These are phyloP conservation scores for Leucophenga maculata DNA, from an alignment of 2,888 invertebrate genomes.

Conservation along the genomic window DNA sequence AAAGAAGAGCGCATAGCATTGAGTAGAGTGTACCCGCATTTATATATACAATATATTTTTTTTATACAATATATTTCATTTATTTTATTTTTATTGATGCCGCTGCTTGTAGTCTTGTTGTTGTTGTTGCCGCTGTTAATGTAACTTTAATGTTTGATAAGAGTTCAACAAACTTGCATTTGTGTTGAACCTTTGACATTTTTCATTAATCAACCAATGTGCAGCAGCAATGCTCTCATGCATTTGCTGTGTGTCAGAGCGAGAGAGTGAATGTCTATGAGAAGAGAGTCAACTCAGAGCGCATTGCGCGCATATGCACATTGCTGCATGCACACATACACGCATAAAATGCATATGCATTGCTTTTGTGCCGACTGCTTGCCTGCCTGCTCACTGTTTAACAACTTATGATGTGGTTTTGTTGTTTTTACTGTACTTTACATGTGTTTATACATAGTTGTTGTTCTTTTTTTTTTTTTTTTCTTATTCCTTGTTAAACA, in stretches of 20 bases:
- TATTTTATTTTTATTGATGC: conserved; percentile 4
- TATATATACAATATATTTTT: neutral
- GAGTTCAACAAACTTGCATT: conserved; percentile 59
- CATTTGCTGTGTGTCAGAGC: neutral
- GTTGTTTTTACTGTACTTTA: conserved; percentile 26
- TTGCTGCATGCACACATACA: conserved; percentile 1
- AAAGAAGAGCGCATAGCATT: neutral
- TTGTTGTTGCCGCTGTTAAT: conserved; percentile 6
- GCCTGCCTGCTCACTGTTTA: neutral
- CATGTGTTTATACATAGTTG: conserved; percentile 25
- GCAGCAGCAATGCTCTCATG: neutral
- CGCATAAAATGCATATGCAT: conserved; percentile 11
- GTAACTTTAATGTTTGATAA: conserved; percentile 33
- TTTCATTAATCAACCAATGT: conserved; percentile 52
- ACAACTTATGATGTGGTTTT: conserved; percentile 8
- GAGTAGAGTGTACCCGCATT: conserved; percentile 9
- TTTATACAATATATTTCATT: neutral
- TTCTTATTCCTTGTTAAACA: neutral
- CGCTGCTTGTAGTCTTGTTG: neutral
- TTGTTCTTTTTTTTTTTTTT: conserved; percentile 30
- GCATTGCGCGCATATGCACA: neutral
- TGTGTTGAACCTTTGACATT: conserved; percentile 57
- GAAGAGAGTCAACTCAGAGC: no score
- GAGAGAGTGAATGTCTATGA: no score
- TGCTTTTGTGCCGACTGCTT: neutral